Base-by-base conservation (phyloP, 2,113 vertebrate species). In the Talpa occidentalis region DNA sequence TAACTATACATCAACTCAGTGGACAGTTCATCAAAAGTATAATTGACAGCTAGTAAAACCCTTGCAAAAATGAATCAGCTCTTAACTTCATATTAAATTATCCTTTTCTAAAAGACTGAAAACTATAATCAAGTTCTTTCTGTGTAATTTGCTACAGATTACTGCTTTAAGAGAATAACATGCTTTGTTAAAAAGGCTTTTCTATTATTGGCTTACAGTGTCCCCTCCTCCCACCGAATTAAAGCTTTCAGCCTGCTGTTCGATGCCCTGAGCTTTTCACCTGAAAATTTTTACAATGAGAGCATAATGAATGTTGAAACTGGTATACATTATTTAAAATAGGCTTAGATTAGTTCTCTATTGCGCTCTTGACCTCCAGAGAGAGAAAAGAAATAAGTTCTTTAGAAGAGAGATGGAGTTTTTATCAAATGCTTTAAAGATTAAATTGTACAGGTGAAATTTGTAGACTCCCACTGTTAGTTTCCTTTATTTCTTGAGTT, bases 61-160 rank as follows among this genome's bases (percentile, higher is more conserved):
- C 74, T 95, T 97, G 49, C 44, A 88, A 93, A 98, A 97, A 91
- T 56, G 90, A 95, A 80, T 93, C 70, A 70, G 76, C 84, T 88
- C 98, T 91, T 86, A 93, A 70, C 93, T 97, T 94, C 83, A 62
- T 90, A 97, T 96, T 96, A 97, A 98, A 98, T 97, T 97, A 97
- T 88, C n/a, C 52, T 96, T 64, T 98, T 96, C 42, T 82, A 72
- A 96, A 97, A 74, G 64, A 94, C 90, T 95, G 69, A 92, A 96
- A 96, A 96, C 97, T 97, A 88, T 97, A 96, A 98, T 98, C 95
- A 96, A 79, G 19, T 80, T 66, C 79, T 91, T 94, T 97, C 81
- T 97, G 74, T 97, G 96, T 95, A 97, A 96, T 97, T 95, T 98
- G 70, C 56, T 74, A 26, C 93, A 93, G 83, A 97, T 97, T 97